Evolutionary conservation across 2,113 vertebrate genomes (phyloP).

Genomic region (Ranitomeya variabilis): DNA sequence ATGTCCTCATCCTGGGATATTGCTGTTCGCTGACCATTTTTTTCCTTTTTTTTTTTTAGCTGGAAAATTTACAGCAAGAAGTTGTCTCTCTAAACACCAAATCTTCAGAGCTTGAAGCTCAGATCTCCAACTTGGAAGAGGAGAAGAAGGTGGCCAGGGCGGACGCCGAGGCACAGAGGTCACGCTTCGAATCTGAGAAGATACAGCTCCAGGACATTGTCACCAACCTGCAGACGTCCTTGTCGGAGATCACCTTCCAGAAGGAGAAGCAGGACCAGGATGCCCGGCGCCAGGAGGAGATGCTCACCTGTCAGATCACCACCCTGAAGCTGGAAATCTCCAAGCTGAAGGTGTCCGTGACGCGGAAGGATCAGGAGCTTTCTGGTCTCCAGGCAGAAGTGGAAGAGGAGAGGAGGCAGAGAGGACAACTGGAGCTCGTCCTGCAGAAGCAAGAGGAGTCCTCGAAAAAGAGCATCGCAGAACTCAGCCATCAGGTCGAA

Average conservation of each 20-base stretch:
- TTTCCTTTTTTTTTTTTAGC: slow-evolving; percentile 62
- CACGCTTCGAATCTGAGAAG: slow-evolving; percentile 71
- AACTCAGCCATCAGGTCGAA: slow-evolving; percentile 66
- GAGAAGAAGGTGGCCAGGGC: slow-evolving; percentile 65
- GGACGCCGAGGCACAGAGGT: slow-evolving; percentile 62
- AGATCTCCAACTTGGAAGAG: slow-evolving; percentile 65
- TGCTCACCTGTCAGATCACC: slow-evolving; percentile 67
- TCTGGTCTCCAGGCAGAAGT: slow-evolving; percentile 62
- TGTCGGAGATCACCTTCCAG: slow-evolving; percentile 65
- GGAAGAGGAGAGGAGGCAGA: slow-evolving; percentile 62
- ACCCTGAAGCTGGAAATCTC: slow-evolving; percentile 70
- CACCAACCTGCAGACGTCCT: slow-evolving; percentile 69
- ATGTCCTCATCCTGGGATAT: neutral
- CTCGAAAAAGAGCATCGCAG: slow-evolving; percentile 47
- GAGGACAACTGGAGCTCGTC: slow-evolving; percentile 57
- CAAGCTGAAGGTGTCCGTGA: slow-evolving; percentile 66
- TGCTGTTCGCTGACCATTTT: neutral
- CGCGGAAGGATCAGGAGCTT: slow-evolving; percentile 71
- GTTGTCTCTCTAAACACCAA: slow-evolving; percentile 65
- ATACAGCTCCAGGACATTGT: slow-evolving; percentile 68
- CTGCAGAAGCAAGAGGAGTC: slow-evolving; percentile 64
- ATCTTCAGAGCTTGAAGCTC: slow-evolving; percentile 67
- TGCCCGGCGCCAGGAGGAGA: slow-evolving; percentile 62
- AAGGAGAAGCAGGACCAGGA: slow-evolving; percentile 73
- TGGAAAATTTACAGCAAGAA: slow-evolving; percentile 79